Evolutionary conservation across 2,113 vertebrate species (phyloP), one percentile per base, ranked within the genome.

Genomic region (Clinocottus analis): DNA sequence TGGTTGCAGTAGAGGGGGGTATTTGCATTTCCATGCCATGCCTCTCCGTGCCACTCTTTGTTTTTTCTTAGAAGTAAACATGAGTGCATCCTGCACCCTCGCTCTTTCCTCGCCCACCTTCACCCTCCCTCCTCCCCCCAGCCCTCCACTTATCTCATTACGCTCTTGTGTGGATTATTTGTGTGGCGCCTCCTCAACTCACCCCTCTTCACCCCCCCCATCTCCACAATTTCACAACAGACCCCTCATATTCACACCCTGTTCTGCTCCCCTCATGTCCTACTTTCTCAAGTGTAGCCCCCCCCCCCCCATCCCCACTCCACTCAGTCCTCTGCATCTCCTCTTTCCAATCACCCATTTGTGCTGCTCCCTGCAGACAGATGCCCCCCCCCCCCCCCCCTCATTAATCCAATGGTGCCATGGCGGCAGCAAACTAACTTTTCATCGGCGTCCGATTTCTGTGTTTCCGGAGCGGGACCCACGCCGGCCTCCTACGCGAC

Each of bases 51-150:
- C 67, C 68, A 72, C 43, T 79, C 71, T 88, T 85, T 89, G 78
- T 83, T 83, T 55, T 13, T 83, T 91, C 91, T 94, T 93, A 95
- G 94, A 88, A 91, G 92, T 85, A 92, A 94, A 92, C 82, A 73
- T 39, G 37, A 79, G 67, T 90, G 74, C 71, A 80, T 89, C 92
- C 91, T 90, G 62, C 76, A 12, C 66, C 58, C 53, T 79, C 69
- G 67, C 72, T 70, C n/a, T 75, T 25, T 27, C 72, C 72, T 79
- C 47, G 41, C 62, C 59, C 29, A 41, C 11, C 33, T 41, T 31
- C 35, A 67, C 71, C 65, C 49, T 63, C 58, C 45, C 51, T 14
- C 49, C 67, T 31, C 56, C 11, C 65, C 21, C 63, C 4, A 64
- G 39, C 64, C 37, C 75, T 16, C 47, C 58, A 58, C 81, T 85